These are phyloP conservation scores for Ctenodactylus gundi DNA, from an alignment of 2,113 vertebrate genomes.

Conservation along the genomic window DNA sequence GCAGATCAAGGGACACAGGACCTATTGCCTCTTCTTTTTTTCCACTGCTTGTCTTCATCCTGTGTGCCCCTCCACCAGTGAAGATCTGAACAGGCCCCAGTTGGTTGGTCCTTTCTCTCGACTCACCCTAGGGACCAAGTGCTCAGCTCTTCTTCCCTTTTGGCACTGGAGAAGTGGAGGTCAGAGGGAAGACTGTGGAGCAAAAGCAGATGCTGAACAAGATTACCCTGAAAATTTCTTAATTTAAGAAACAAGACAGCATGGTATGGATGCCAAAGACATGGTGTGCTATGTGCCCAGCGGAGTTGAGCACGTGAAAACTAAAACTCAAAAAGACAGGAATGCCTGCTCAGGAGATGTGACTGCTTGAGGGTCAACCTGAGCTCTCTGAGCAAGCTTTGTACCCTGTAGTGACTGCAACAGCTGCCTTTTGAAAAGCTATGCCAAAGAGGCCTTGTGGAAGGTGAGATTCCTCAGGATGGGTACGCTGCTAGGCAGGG, in stretches of 20 bases:
- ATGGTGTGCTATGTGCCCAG: not conserved
- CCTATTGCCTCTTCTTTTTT: not conserved
- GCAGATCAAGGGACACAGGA: not conserved
- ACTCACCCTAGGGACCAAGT: rapidly evolving
- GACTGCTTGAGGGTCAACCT: not conserved
- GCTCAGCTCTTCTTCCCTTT: not conserved
- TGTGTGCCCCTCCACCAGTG: not conserved
- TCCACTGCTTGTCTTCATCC: not conserved
- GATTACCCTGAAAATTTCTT: not conserved
- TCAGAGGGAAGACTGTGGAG: not conserved
- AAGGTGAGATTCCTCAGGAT: not conserved
- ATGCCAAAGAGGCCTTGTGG: not conserved
- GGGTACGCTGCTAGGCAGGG: too few relatives aligned
- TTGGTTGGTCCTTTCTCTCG: not conserved
- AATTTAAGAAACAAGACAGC: too few relatives aligned
- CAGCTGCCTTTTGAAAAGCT: not conserved
- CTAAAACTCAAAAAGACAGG: not conserved
- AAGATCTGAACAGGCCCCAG: not conserved
- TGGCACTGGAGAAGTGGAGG: not conserved
- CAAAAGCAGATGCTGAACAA: not conserved
- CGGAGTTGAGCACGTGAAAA: not conserved
- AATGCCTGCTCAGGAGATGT: not conserved
- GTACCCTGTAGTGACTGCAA: not conserved
- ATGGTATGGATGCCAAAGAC: not conserved
- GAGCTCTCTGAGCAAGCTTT: too few relatives aligned